Evolutionary conservation across 2,888 invertebrate species (phyloP), one percentile per base, ranked within the genome.

Genomic region (Alloplasta piceator): DNA sequence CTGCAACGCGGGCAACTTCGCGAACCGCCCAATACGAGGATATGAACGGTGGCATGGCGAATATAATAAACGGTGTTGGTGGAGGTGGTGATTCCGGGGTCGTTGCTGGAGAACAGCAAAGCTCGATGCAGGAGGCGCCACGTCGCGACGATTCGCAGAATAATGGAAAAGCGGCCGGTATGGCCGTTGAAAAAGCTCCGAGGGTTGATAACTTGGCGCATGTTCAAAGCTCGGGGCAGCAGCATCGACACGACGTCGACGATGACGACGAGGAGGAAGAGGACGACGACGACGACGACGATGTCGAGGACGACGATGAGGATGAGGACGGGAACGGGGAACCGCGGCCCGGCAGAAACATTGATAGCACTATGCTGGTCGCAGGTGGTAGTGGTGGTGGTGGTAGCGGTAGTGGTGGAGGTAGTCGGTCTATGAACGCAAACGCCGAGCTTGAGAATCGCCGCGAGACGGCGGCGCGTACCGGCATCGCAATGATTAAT

Each of bases 81-180:
- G 92, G 90, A 91, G 93, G 93, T 86, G 92, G 92, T 85, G 88
- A 87, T 89, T 87, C 92, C n/a, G 52, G 26, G 55, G 50, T 36
- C 5, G 80, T 61, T 12, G 58, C 43, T 43, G 67, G 60, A 14
- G 78, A 58, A 56, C 70, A 77, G 4, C 70, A 80, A 50, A 77
- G 84, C 67, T 55, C 46, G 46, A 78, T 78, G 78, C 74, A 94
- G 91, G 87, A 93, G 93, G 82, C 93, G 93, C 89, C 92, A 87
- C 92, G 89, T 83, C 86, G 88, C 89, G 93, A 91, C 84, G 91
- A 89, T 63, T 89, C 91, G 5, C 90, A 92, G 90, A 93, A 83
- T 82, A 85, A 78, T 83, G 87, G 85, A 39, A 88, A 89, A 82
- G 67, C 86, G 72, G 84, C 86, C 80, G 85, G 83, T 85, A 85